These are phyloP conservation scores for Meiosimyza decipiens DNA, from an alignment of 2,888 invertebrate species.

Conservation along the genomic window DNA sequence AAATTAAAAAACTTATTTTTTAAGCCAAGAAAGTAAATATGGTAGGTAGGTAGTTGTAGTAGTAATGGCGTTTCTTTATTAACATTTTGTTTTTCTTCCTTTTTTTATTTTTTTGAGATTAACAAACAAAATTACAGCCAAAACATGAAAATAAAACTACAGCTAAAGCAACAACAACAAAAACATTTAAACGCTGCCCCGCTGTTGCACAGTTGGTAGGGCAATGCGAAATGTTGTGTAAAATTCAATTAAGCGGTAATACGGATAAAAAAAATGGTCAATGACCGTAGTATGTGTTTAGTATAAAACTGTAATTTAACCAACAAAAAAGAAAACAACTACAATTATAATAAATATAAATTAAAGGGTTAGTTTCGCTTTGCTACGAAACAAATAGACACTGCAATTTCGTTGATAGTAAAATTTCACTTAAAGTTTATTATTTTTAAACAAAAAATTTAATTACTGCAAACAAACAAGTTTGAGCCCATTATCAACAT, in stretches of 20 bases:
- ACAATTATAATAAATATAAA: conserved; percentile 15
- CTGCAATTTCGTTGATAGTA: neutral
- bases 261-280: conserved; percentile 40
- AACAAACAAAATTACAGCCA: conserved; percentile 14
- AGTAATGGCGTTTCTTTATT: too few species aligned
- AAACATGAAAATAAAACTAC: conserved; percentile 30
- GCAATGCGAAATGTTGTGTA: conserved; percentile 40
- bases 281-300: conserved; percentile 34
- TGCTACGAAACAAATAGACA: conserved; percentile 22
- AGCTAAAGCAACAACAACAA: conserved; percentile 44
- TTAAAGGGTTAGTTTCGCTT: conserved; percentile 38
- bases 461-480: neutral
- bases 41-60: too few species aligned
- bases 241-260: conserved; percentile 45
- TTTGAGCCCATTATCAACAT: neutral
- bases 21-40: too few species aligned
- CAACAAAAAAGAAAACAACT: conserved; percentile 3
- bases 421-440: neutral
- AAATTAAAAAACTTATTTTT: too few species aligned
- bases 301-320: conserved; percentile 1
- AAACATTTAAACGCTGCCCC: conserved; percentile 31
- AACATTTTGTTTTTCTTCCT: conserved; percentile 1
- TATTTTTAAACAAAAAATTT: neutral
- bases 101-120: conserved; percentile 4
- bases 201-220: conserved; percentile 16